Base-by-base conservation (phyloP, 2,113 vertebrate genomes). In the Passer montanus region DNA sequence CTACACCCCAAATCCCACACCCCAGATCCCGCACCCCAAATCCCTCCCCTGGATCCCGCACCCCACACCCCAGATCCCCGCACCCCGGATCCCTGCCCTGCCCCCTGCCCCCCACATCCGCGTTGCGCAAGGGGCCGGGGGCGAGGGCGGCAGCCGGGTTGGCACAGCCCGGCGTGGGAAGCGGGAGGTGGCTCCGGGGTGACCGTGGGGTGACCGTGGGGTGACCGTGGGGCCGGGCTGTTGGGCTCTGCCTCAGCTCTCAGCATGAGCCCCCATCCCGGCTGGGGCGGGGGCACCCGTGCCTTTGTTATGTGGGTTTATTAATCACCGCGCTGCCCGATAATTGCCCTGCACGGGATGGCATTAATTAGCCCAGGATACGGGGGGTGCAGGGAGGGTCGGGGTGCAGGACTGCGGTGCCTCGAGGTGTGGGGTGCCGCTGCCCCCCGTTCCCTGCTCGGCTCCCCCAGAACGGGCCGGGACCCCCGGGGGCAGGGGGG, bases 1-100 rank as follows among this genome's bases (percentile, higher is more conserved):
- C 62, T 2, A 2, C 35, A 20, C 15, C 2, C 18, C 3, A 0
- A 1, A 73, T 73, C 8, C 26, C 8, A 7, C 15, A n/a, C 3
- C 6, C 46, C 6, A 5, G 0, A 35, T 23, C 11, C 16, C 7
- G 2, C 37, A 35, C 52, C 1, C 16, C 1, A 6, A 4, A 53
- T 30, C 10, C 10, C 4, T 16, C 43, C 6, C 2, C 31, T 4
- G 1, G 0, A 78, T 16, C 8, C 35, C 2, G 4, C 27, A 26
- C 27, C 2, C 15, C 27, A 52, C 1, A 52, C 17, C 50, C 15
- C 50, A 28, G 9, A 17, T 15, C 27, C 27, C 27, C 6, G 2
- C 43, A 46, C 15, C 21, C 41, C 7, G 1, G 4, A 39, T 47
- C 11, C 53, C 30, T 31, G 8, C 4, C 60, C 31, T 3, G 24